Conservation (phyloP, 2,888 invertebrate species). For the Leptarthrus brevirostris region DNA sequence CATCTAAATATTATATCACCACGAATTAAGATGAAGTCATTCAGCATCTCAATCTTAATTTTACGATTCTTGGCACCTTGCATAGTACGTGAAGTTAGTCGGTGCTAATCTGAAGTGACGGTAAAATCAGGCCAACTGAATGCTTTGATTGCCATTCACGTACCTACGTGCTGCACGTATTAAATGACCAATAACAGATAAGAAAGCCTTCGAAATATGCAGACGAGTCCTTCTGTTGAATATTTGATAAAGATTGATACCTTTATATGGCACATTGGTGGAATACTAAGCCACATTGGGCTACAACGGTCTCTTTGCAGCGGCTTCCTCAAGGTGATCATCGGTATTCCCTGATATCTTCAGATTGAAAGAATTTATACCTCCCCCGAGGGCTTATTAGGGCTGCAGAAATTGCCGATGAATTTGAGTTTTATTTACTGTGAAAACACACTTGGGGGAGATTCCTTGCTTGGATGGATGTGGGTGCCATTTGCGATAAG, state of each 20-base stretch:
- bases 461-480: slow-evolving; percentile 19
- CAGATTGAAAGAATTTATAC: slow-evolving; percentile 50
- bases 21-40: not conserved
- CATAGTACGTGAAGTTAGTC: not conserved
- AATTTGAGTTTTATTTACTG: slow-evolving; percentile 51
- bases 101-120: not conserved
- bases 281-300: slow-evolving; percentile 33
- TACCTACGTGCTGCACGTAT: slow-evolving; percentile 41
- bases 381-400: slow-evolving; percentile 49
- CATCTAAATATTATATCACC: not conserved
- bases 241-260: slow-evolving; percentile 49
- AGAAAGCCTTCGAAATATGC: slow-evolving; percentile 34
- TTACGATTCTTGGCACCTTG: not conserved
- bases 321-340: slow-evolving; percentile 45
- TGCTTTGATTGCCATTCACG: slow-evolving; percentile 45
- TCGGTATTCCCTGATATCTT: slow-evolving; percentile 34
- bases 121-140: not conserved
- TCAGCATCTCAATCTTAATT: not conserved
- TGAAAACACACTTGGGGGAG: slow-evolving; percentile 49
- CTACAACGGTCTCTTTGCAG: not conserved
- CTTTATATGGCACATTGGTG: slow-evolving; percentile 39
- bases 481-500: slow-evolving; percentile 40
- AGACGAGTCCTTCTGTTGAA: slow-evolving; percentile 46
- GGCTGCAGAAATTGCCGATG: slow-evolving; percentile 47
- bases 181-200: slow-evolving; percentile 48